These are phyloP conservation scores for Lepisosteus osseus DNA, from an alignment of 2,113 vertebrate species.

Conservation along the genomic window DNA sequence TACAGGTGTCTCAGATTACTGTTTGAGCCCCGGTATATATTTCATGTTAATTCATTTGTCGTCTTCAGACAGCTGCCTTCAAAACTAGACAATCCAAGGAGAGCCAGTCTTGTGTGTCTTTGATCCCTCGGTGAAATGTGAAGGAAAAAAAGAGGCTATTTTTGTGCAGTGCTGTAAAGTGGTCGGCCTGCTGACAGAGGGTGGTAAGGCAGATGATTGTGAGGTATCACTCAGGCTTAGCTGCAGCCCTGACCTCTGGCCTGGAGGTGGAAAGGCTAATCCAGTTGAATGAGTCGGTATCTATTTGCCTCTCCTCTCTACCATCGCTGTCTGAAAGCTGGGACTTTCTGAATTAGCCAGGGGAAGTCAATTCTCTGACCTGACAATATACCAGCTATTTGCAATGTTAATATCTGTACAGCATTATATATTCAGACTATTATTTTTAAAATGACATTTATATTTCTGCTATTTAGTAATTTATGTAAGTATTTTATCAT, in stretches of 20 bases:
- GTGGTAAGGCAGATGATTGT: conserved; percentile 29
- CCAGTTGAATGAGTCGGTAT: conserved; percentile 46
- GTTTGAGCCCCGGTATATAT: background rate
- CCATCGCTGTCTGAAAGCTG: conserved; percentile 34
- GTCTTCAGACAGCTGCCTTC: background rate
- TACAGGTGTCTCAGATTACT: background rate
- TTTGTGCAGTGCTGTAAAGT: conserved; percentile 55
- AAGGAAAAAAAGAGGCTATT: conserved; percentile 43
- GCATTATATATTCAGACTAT: no score
- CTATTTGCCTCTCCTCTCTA: conserved; percentile 39
- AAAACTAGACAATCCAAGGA: background rate
- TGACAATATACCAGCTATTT: no score
- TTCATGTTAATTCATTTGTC: no score
- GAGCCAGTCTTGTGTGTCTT: background rate
- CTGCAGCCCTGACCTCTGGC: conserved; percentile 56
- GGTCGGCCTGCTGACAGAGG: conserved; percentile 48
- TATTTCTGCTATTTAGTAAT: no score
- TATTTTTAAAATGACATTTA: no score
- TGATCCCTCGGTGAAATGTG: conserved; percentile 31
- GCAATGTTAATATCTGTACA: no score
- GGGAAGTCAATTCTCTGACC: conserved; percentile 23
- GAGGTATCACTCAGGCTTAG: conserved; percentile 18
- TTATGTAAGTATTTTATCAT: no score
- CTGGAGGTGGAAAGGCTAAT: conserved; percentile 55
- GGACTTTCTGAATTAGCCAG: conserved; percentile 54